Base-by-base conservation (phyloP, 2,888 invertebrate species). In the Volucella bombylans region DNA sequence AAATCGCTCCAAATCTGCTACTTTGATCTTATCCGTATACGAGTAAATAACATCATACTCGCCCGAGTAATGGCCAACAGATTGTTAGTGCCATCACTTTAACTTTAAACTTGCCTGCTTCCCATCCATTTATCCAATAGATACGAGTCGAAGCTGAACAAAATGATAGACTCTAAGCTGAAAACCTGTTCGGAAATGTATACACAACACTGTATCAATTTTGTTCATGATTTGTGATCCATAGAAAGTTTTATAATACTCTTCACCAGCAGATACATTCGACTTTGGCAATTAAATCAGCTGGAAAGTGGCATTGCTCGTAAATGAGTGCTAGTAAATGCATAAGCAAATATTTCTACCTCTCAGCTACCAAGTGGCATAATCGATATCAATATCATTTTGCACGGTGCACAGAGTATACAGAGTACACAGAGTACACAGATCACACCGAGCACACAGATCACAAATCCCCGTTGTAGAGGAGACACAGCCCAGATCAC, bases 281-380 rank as follows among this genome's bases (percentile, higher is more conserved):
- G 45, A 31, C 67, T 52, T 76, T 31, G 52, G 65, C 65, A 79
- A 82, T 82, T 73, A 79, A 82, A 68, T 79, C 57, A 68, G 39
- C 49, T 78, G 78, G 31, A 73, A 73, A 71, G 61, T 12, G 54
- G 49, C 71, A 61, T 45, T 61, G 45, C 15, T 8, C 14, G 11
- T 11, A 8, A 23, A 31, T 38, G 57, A 23, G 18, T 23, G 18
- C 18, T 23, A 23, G 18, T 23, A 23, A 23, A 23, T 3, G 18
- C 18, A 23, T 23, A 23, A 18, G 18, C 18, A 23, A 23, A 23
- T 23, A 23, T 23, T 23, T 3, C 1, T 6, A 6, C 31, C 4
- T 31, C 4, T 31, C 31, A 31, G 6, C 23, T 23, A 23, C 4
- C 23, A 23, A 23, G 23, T 4, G 23, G 23, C 31, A 31, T 31